Evolutionary conservation across 2,797 vertebrate genomes (phyloP).

Genomic region (Menidia menidia): DNA sequence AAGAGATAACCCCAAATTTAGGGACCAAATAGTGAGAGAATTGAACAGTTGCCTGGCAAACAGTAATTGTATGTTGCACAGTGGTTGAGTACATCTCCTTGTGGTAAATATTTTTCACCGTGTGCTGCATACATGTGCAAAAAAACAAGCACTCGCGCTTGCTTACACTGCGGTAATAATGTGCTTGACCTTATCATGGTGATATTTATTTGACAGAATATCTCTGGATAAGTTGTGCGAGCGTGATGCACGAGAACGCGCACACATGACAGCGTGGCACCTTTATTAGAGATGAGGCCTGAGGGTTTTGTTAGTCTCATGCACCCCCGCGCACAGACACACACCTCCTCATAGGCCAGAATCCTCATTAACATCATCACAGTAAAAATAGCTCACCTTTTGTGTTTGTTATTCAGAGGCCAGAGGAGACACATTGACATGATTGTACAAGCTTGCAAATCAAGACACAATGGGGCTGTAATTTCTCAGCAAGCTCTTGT

Average conservation of each 20-base stretch:
- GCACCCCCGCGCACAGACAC: too few species aligned
- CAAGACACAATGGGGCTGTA: slow-evolving; percentile 66
- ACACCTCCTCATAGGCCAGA: not conserved
- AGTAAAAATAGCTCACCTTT: slow-evolving; percentile 66
- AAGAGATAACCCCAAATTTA: too few species aligned
- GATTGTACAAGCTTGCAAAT: slow-evolving; percentile 71
- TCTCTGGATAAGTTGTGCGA: slow-evolving; percentile 65
- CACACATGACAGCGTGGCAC: slow-evolving; percentile 39
- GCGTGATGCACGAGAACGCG: slow-evolving; percentile 32
- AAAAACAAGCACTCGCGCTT: not conserved
- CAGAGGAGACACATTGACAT: slow-evolving; percentile 44
- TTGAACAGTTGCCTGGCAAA: slow-evolving; percentile 12
- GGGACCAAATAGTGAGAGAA: too few species aligned
- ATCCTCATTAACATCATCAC: slow-evolving; percentile 56
- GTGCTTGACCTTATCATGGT: slow-evolving; percentile 71
- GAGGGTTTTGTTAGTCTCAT: slow-evolving; percentile 25
- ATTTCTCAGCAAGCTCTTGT: slow-evolving; percentile 61
- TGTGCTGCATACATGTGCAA: not conserved
- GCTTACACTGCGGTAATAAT: slow-evolving; percentile 38
- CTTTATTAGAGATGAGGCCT: slow-evolving; percentile 45
- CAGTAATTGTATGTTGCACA: slow-evolving; percentile 30
- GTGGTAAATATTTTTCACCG: slow-evolving; percentile 38
- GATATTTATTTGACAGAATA: slow-evolving; percentile 54
- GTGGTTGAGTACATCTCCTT: slow-evolving; percentile 42
- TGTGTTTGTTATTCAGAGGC: slow-evolving; percentile 59